A percentile compares a stretch with the other conserved stretches of the same genome.
These are phyloP conservation scores for Patella caerulea DNA, from an alignment of 2,888 invertebrate species.

Conservation along the genomic window DNA sequence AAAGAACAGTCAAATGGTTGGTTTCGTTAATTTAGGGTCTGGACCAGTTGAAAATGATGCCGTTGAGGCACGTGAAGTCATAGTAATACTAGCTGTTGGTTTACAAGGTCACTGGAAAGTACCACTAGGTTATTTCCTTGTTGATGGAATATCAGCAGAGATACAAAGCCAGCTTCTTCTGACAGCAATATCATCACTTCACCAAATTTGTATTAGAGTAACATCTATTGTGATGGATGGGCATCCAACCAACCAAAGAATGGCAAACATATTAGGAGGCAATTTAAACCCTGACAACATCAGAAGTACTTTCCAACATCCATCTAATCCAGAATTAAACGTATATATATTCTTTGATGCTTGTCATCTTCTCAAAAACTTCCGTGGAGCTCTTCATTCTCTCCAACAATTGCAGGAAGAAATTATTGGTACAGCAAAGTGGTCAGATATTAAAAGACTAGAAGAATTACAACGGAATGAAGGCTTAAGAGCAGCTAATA, in stretches of 20 bases:
- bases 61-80: background rate
- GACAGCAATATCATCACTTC: background rate
- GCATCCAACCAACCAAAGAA: slow-evolving; percentile 13
- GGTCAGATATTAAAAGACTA: slow-evolving; percentile 3
- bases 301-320: background rate
- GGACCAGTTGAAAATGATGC: slow-evolving; percentile 2
- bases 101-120: slow-evolving; percentile 2
- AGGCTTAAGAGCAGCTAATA: slow-evolving; percentile 16
- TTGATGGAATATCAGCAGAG: background rate
- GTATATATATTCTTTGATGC: slow-evolving; percentile 19
- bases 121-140: background rate
- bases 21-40: background rate
- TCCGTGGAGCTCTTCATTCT: background rate
- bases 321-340: background rate
- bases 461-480: slow-evolving; percentile 11
- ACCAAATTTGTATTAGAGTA: background rate
- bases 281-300: slow-evolving; percentile 12
- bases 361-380: slow-evolving; percentile 19
- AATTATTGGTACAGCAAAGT: background rate
- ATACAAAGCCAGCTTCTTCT: background rate
- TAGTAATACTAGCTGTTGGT: background rate
- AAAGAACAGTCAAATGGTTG: background rate
- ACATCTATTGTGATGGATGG: background rate
- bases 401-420: background rate
- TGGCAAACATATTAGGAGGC: slow-evolving; percentile 14